Evolutionary conservation across 2,797 vertebrate species (phyloP).

Genomic region (Nyctalus aviator): DNA sequence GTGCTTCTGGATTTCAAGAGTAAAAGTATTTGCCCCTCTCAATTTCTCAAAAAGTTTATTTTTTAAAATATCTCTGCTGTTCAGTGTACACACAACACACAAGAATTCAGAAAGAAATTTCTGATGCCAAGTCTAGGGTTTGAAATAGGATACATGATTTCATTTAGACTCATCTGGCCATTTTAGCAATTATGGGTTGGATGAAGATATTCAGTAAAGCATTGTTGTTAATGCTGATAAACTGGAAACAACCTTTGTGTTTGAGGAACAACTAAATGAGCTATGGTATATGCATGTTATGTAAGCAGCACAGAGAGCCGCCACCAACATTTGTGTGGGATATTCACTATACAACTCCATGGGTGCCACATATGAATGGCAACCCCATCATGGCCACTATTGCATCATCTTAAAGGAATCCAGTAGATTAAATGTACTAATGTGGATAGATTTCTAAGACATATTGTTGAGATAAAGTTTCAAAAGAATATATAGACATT

Average conservation of each 20-base stretch:
- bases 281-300: fast-evolving
- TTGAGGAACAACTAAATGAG: neutral
- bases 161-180: neutral
- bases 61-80: neutral
- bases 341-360: neutral
- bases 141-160: slow-evolving; percentile 52
- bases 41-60: slow-evolving; percentile 35
- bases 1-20: slow-evolving; percentile 30
- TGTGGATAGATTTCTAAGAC: neutral
- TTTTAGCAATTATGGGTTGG: neutral
- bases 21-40: neutral
- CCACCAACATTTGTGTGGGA: neutral
- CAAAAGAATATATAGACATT: neutral
- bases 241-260: neutral
- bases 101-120: slow-evolving; percentile 5
- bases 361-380: fast-evolving
- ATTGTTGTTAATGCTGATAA: neutral
- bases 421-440: neutral
- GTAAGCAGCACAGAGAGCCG: neutral
- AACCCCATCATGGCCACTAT: fast-evolving
- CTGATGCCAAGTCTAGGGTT: neutral
- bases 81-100: neutral
- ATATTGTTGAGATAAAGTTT: neutral
- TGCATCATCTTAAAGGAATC: neutral
- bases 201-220: neutral